phyloP scores from a whole-genome alignment of 2,113 vertebrate species.

The Alces alces region DNA sequence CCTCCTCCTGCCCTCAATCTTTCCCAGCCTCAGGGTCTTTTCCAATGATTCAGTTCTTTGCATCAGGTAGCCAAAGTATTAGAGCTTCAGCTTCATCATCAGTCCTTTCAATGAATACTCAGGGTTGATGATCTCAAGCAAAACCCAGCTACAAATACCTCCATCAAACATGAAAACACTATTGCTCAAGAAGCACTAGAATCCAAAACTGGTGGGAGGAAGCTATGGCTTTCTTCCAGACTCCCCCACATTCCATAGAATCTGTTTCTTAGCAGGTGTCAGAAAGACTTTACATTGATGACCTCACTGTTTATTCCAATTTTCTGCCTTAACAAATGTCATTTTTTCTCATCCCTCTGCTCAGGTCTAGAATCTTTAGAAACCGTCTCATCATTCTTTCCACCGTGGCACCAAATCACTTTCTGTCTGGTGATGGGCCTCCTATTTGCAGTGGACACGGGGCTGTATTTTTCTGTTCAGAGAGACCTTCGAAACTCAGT shows the following conservation, averaged over 20 bases:
- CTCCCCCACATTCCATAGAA: not conserved
- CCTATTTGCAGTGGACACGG: conserved; percentile 38
- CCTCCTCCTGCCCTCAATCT: not conserved
- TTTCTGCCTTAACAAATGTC: not conserved
- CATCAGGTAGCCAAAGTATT: not conserved
- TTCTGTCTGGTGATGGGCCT: conserved; percentile 43
- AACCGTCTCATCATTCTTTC: accelerated
- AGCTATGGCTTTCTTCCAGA: not conserved
- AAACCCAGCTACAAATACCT: not conserved
- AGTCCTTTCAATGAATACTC: not conserved
- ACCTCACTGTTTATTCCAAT: not conserved
- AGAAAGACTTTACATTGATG: not conserved
- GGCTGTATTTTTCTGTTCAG: conserved; percentile 24
- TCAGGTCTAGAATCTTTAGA: accelerated
- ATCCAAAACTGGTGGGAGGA: not conserved
- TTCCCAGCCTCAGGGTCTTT: not conserved
- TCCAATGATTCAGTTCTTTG: not conserved
- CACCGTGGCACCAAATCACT: not conserved
- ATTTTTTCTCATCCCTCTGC: not conserved
- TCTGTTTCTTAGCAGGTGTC: not conserved
- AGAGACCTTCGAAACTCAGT: not conserved
- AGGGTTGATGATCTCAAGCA: not conserved
- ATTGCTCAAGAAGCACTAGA: not conserved
- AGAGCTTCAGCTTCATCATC: not conserved
- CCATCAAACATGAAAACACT: not conserved